Evolutionary conservation across 1,140 invertebrate species (phyloP), one percentile per base, ranked within the genome.

Genomic region (Zaprionus tsacasi): DNA sequence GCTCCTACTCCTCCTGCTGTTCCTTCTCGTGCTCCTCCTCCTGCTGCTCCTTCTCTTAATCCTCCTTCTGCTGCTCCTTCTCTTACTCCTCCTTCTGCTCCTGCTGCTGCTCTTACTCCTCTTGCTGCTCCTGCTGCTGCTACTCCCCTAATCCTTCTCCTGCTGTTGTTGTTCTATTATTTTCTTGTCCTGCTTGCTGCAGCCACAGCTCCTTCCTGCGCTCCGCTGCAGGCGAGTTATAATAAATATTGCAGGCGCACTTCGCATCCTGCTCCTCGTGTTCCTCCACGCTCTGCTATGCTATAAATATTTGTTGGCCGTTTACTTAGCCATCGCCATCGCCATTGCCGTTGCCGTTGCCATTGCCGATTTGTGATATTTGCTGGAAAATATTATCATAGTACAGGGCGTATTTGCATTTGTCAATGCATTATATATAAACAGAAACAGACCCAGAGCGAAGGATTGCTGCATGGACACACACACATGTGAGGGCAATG

Each of bases 281-380:
- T 30, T 30, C 1, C 27, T 30, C 6, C 27, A 30, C 27, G 27
- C 27, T 30, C 2, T 0, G 12, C 56, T 66, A 61, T 65, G 66
- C 83, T 80, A 88, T 88, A 85, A 89, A 89, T 89, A 81, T 89
- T 89, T 89, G 86, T 89, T 89, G 83, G 85, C 76, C 85, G 78
- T 89, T 89, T 90, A 90, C 72, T 83, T 78, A 88, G 70, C n/a
- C 40, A 13, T 43, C 21, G 21, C 2, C 40, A n/a, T 45, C 15
- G 40, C n/a, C 68, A 69, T 79, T 85, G 85, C 72, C 83, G 85
- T n/a, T 43, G n/a, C 2, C 40, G 40, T 45, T 45, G 40, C n/a
- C 68, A 69, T 79, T 85, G 85, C 72, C 83, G 85, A 90, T 89
- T 89, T 89, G 85, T 88, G 81, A 81, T 89, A 89, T 88, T 89